phyloP scores from a whole-genome alignment of 2,888 invertebrate genomes.

The Rapana venosa region DNA sequence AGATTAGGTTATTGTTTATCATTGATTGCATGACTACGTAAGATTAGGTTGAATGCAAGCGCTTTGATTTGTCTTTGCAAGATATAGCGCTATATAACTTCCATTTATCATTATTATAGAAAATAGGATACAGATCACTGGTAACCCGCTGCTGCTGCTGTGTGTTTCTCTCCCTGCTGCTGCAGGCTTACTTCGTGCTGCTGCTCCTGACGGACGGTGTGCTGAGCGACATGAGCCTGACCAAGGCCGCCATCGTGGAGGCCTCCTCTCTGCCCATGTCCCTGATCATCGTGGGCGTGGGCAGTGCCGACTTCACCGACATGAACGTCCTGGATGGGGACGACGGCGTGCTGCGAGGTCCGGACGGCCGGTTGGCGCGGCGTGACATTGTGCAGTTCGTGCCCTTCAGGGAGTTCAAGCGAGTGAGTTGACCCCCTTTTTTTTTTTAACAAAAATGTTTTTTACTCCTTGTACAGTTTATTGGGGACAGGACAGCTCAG shows the following conservation, averaged over 20 bases:
- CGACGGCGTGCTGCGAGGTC: constrained; percentile 70
- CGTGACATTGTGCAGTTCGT: constrained; percentile 78
- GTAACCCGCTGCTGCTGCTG: no score
- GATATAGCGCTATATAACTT: no score
- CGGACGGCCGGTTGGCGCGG: constrained; percentile 66
- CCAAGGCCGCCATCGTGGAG: constrained; percentile 73
- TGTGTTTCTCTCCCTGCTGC: background rate
- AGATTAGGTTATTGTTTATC: no score
- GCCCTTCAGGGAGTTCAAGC: constrained; percentile 74
- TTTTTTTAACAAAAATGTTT: no score
- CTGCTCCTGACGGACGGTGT: constrained; percentile 77
- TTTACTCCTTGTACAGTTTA: no score
- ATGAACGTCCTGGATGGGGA: constrained; percentile 77
- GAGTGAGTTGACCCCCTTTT: constrained; percentile 56
- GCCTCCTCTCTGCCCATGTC: constrained; percentile 77
- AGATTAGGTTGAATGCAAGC: no score
- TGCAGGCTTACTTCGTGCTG: constrained; percentile 74
- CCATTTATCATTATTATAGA: no score
- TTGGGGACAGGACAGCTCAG: no score
- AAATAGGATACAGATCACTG: no score
- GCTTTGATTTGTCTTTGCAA: no score
- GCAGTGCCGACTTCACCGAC: constrained; percentile 74
- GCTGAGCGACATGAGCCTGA: constrained; percentile 75
- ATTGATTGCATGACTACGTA: no score
- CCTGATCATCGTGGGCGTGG: constrained; percentile 77